Conservation (phyloP, 2,888 invertebrate species). For the Baronia brevicornis region DNA sequence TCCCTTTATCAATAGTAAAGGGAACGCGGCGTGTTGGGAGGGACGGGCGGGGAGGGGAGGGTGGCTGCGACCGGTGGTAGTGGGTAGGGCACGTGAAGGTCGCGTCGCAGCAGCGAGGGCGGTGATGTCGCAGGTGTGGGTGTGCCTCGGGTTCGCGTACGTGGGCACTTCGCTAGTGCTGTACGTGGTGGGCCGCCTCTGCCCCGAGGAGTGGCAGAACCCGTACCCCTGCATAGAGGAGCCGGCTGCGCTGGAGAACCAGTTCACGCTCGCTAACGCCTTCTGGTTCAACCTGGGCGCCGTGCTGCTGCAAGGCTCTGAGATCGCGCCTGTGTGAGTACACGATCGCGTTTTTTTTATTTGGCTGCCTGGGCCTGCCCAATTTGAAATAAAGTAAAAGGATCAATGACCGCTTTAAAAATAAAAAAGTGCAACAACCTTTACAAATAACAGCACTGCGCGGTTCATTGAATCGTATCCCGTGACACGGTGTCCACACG, state of each 20-base stretch:
- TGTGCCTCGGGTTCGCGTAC: conserved; percentile 89
- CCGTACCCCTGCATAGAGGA: conserved; percentile 90
- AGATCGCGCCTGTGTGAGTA: conserved; percentile 92
- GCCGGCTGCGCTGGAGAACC: conserved; percentile 87
- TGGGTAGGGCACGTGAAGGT: background rate
- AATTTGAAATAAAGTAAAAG: no score
- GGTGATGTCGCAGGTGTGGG: conserved; percentile 80
- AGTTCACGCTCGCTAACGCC: conserved; percentile 88
- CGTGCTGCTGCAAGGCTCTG: conserved; percentile 90
- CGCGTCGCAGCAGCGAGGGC: background rate
- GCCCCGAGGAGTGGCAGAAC: conserved; percentile 93
- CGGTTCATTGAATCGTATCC: no score
- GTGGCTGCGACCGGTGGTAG: background rate
- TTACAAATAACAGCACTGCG: no score
- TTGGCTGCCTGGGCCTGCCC: no score
- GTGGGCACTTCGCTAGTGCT: conserved; percentile 86
- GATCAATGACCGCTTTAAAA: no score
- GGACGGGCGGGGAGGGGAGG: background rate
- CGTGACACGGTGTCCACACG: no score
- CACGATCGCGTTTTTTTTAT: no score
- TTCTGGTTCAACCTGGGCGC: conserved; percentile 93
- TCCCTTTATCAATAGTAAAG: no score
- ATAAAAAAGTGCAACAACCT: no score
- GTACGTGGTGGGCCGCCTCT: conserved; percentile 86
- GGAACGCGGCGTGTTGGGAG: no score